Percentiles rank a stretch among this genome's conserved stretches.
Evolutionary conservation across 2,888 invertebrate species (phyloP).

Genomic region (Cyclophora punctaria): DNA sequence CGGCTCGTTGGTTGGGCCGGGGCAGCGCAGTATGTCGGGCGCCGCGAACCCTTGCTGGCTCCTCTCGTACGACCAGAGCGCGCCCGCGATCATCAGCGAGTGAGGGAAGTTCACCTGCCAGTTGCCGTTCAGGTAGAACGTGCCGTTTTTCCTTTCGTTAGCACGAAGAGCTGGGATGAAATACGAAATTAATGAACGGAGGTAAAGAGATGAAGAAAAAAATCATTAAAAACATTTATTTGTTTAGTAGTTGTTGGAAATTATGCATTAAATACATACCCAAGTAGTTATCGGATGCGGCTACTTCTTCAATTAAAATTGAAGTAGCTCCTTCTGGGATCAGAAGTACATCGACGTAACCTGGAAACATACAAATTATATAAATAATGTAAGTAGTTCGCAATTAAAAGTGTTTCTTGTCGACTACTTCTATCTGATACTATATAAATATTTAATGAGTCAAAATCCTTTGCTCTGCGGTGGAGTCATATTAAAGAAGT

Average conservation of each 20-base stretch:
- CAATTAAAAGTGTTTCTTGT: no score
- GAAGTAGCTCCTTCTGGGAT: slow-evolving; percentile 96
- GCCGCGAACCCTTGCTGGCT: slow-evolving; percentile 86
- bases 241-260: no score
- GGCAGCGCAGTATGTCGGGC: slow-evolving; percentile 87
- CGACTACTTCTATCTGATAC: no score
- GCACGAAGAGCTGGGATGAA: slow-evolving; percentile 80
- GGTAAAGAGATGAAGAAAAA: no score
- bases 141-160: slow-evolving; percentile 75
- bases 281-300: slow-evolving; percentile 91
- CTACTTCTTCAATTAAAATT: slow-evolving; percentile 85
- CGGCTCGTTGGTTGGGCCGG: slow-evolving; percentile 94
- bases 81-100: slow-evolving; percentile 85
- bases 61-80: slow-evolving; percentile 91
- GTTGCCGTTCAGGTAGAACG: slow-evolving; percentile 95
- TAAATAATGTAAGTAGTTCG: no score
- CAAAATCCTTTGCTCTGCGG: no score
- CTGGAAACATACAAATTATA: no score
- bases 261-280: slow-evolving; percentile 68
- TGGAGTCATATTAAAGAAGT: no score
- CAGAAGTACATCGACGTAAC: slow-evolving; percentile 93
- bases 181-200: no score
- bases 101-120: slow-evolving; percentile 95
- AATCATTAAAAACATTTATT: no score
- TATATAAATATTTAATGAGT: no score